Base-by-base conservation (phyloP, 2,888 invertebrate genomes). In the Chaitophorus viminalis region DNA sequence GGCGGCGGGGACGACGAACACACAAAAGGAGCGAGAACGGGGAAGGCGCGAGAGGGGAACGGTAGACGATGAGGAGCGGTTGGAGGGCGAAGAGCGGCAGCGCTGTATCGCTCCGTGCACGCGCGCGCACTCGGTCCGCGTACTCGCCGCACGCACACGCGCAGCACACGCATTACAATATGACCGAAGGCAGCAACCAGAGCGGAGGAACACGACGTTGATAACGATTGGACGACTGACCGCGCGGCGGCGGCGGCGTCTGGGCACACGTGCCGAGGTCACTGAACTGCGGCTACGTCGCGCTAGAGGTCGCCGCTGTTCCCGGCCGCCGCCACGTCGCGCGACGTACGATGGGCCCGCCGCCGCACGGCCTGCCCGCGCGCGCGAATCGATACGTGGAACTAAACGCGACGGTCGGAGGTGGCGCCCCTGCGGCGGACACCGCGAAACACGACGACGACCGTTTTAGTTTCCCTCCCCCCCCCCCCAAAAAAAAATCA, bases 241-340 rank as follows among this genome's bases (percentile, higher is more conserved):
- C 86, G 86, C 79, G 86, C 46, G 86, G 86, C 79, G 46, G 46
- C 46, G 46, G 46, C 46, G 46, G 46, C 46, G 14, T 46, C 46
- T 46, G 14, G n/a, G 78, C 74, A 87, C 86, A 87, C 86, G 86
- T 87, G 86, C 86, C 86, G 86, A 87, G 86, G 86, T 87, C 86
- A 87, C 86, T 87, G 86, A 87, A 87, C 86, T 60, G 77, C 68
- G 77, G 68, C 72, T 39, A 70, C 78, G 70, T 68, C 33, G 54
- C 86, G 79, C 86, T 79, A 79, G 72, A 79, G 78, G 86, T 72
- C 79, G 79, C 72, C 70, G 79, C 29, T 78, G 86, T 74, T 72
- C 70, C 60, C 60, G 46, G n/a, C 68, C 60, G 77, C 54, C 74
- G 72, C 36, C 68, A 46, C 70, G 21, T 31, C 11, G 18, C 11